Conservation (phyloP, 2,888 invertebrate genomes). For the Branchellion lobata region DNA sequence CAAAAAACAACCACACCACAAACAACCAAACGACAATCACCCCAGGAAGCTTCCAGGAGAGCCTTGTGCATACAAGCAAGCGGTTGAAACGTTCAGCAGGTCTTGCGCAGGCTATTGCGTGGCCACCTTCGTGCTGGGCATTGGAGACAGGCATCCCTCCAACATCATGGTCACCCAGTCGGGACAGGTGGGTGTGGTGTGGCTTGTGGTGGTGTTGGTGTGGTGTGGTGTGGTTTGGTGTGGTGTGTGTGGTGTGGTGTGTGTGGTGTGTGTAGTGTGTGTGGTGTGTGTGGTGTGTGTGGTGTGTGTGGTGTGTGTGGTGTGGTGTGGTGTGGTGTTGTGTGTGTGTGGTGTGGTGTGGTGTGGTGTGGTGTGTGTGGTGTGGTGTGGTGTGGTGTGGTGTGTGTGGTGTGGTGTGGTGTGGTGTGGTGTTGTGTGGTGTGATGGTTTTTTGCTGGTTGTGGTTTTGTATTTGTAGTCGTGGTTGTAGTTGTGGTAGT, state of each 20-base stretch:
- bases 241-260: too few relatives aligned
- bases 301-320: neutral
- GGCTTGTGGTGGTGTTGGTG: neutral
- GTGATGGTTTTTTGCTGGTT: too few relatives aligned
- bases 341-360: too few relatives aligned
- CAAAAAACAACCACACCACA: neutral
- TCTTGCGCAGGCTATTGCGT: conserved; percentile 70
- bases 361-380: too few relatives aligned
- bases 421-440: too few relatives aligned
- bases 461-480: too few relatives aligned
- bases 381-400: too few relatives aligned
- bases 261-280: neutral
- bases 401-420: too few relatives aligned
- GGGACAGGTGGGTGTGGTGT: conserved; percentile 62
- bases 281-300: neutral
- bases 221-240: neutral
- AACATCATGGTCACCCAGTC: conserved; percentile 69
- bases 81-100: conserved; percentile 67
- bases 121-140: conserved; percentile 69
- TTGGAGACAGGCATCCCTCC: conserved; percentile 69
- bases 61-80: conserved; percentile 63
- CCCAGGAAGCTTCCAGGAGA: neutral
- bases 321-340: neutral
- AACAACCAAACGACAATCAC: too few relatives aligned
- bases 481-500: too few relatives aligned